A percentile compares a stretch with the other conserved stretches of the same genome.
phyloP scores from a whole-genome alignment of 1,140 invertebrate species.

The Metopolophium dirhodum region DNA sequence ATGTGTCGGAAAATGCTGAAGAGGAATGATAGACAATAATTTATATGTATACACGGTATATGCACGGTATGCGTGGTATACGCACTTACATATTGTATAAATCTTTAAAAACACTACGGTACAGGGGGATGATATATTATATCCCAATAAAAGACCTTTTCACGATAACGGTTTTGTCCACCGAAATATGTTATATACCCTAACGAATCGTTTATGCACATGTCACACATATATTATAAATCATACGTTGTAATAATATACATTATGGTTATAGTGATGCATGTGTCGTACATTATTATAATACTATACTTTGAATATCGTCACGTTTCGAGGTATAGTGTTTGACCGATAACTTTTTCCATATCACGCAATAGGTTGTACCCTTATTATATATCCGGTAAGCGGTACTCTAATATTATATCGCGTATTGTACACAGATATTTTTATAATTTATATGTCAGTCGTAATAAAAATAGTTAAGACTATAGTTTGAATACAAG shows the following conservation, averaged over 20 bases:
- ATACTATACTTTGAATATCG: neutral
- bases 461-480: neutral
- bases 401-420: neutral
- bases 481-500: neutral
- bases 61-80: neutral
- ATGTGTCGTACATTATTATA: neutral
- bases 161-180: neutral
- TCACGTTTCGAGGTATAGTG: neutral
- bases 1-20: neutral
- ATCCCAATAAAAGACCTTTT: conserved; percentile 1
- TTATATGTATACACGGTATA: neutral
- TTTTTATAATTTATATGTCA: neutral
- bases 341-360: neutral
- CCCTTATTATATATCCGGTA: neutral
- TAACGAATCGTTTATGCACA: neutral
- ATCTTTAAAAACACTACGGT: neutral
- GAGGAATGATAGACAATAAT: neutral
- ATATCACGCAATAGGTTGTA: neutral
- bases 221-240: conserved; percentile 1
- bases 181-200: neutral
- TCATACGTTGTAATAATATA: neutral
- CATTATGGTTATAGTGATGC: neutral
- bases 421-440: neutral
- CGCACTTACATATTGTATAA: neutral
- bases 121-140: neutral